Conservation (phyloP, 2,797 vertebrate species). For the Cynodonichthys magdalenae region DNA sequence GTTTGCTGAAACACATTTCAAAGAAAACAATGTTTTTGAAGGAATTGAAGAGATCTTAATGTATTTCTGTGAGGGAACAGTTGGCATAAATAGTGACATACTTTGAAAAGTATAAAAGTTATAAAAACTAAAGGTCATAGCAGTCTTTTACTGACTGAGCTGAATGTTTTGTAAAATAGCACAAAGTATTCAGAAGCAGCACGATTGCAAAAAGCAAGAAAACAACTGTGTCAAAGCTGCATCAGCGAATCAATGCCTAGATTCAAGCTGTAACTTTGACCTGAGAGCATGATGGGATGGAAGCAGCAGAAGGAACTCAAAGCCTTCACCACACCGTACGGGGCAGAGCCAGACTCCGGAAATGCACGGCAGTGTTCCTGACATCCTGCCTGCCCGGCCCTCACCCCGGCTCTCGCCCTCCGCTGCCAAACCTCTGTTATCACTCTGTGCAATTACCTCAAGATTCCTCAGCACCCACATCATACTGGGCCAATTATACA, state of each 20-base stretch:
- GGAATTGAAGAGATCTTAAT: too few species aligned
- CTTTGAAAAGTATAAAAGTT: slow-evolving; percentile 6
- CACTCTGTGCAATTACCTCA: slow-evolving; percentile 78
- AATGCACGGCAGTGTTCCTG: slow-evolving; percentile 79
- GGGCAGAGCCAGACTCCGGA: slow-evolving; percentile 75
- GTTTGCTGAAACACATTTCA: too few species aligned
- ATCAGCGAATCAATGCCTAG: slow-evolving; percentile 25
- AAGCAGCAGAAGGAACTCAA: slow-evolving; percentile 33
- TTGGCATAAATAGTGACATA: too few species aligned
- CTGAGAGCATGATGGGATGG: slow-evolving; percentile 17
- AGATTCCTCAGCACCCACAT: slow-evolving; percentile 65
- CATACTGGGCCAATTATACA: slow-evolving; percentile 63
- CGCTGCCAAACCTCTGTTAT: slow-evolving; percentile 79
- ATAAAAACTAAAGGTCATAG: too few species aligned
- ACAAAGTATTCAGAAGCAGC: too few species aligned
- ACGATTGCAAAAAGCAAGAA: too few species aligned
- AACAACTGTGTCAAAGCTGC: too few species aligned
- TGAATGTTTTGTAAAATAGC: too few species aligned
- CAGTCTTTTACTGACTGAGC: too few species aligned
- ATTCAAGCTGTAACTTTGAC: slow-evolving; percentile 46
- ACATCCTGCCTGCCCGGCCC: slow-evolving; percentile 79
- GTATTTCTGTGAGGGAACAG: too few species aligned
- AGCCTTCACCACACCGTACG: slow-evolving; percentile 53
- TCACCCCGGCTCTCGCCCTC: slow-evolving; percentile 63
- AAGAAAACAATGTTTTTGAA: too few species aligned